Evolutionary conservation across 2,888 invertebrate genomes (phyloP), one percentile per base, ranked within the genome.

Genomic region (Orchesellides sinensis): DNA sequence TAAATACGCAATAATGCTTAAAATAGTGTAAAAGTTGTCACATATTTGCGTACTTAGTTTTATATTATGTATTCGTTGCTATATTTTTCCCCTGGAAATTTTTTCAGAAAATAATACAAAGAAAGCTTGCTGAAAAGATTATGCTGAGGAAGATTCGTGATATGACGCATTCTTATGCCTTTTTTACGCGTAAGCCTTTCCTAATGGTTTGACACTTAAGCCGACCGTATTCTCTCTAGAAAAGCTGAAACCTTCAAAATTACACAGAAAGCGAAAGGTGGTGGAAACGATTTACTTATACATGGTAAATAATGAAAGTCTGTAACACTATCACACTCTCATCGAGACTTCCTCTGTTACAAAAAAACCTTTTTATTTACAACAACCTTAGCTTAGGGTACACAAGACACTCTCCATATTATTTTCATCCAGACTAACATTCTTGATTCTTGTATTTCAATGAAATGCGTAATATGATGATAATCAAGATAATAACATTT

Each of bases 381-480:
- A 40, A 40, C 10, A 40, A 10, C 40, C 40, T 12, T 40, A 10
- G n/a, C n/a, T n/a, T n/a, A n/a, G n/a, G n/a, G n/a, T n/a, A n/a
- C n/a, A n/a, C n/a, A n/a, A n/a, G n/a, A n/a, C 52, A 49, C 17
- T 17, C 52, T 35, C 40, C 40, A 35, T 35, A 10, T 12, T 12
- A 35, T 12, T n/a, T n/a, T n/a, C n/a, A n/a, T n/a, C n/a, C 8
- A 21, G 17, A 21, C 52, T 52, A 3, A 52, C 52, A 10, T 52
- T 52, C 52, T 12, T 21, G 4, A 66, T 75, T 75, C 75, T 75
- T 65, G 56, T 74, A 66, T 75, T 75, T 75, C 75, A 66, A 66
- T 56, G 40, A 66, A 32, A 52, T 59, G 32, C 32, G 32, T 61
- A 56, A 54, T 74, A 21, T 35, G 12, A 23, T n/a, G 2, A 19